Evolutionary conservation across 2,797 vertebrate genomes (phyloP), one percentile per base, ranked within the genome.

Genomic region (Danio aesculapii): DNA sequence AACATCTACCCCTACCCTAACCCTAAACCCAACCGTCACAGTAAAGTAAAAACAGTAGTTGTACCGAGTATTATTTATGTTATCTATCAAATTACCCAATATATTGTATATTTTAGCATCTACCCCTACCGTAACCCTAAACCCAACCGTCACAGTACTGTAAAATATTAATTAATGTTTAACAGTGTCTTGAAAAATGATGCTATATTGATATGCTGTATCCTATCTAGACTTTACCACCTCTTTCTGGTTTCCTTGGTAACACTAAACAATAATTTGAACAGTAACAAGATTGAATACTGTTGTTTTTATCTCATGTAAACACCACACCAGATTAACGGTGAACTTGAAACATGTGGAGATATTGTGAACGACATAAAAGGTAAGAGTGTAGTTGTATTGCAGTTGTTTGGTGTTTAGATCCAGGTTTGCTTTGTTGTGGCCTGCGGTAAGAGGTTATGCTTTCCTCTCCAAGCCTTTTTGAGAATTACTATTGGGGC

Each of bases 201-300:
- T 30, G 30, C 30, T 30, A 30, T 30, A 30, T 30, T 30, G 30
- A 1, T 30, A 30, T 30, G 30, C 30, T 30, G 3, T 1, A 30
- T 30, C 30, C 30, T 30, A 30, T 30, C 3, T 30, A 30, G 30
- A 30, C 30, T 30, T 30, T 30, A 30, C 30, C 30, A 30, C 39
- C 17, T 30, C 2, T 63, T 79, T 83, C n/a, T 58, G 14, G 85
- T 86, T 81, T 82, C 84, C 67, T n/a, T 43, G 83, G 75, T 67
- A 71, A 83, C 84, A 47, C 75, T 61, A 61, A 84, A 82, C 72
- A 72, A 66, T 49, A 0, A 72, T 86, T 86, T 83, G 53, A 87
- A 86, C 52, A 84, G 74, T 79, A 87, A 70, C 77, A 81, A 11
- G 75, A 55, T 44, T 8, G 43, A 13, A 47, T 70, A 17, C 49